These are phyloP conservation scores for Leptinotarsa texana DNA, from an alignment of 1,140 invertebrate species.

Conservation along the genomic window DNA sequence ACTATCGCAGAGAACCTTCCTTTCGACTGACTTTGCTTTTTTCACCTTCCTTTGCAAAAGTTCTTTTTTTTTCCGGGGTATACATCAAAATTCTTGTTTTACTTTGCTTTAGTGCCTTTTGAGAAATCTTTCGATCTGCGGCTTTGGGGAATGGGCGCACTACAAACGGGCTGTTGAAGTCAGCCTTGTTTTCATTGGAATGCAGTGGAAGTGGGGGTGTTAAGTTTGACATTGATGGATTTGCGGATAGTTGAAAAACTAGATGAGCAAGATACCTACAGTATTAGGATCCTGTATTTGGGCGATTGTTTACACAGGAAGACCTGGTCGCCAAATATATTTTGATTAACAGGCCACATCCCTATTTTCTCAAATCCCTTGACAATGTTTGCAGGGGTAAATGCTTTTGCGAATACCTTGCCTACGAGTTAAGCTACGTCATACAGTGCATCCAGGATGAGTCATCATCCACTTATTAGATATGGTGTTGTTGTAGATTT, in stretches of 20 bases:
- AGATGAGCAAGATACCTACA: background rate
- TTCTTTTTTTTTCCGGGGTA: background rate
- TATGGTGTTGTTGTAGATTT: background rate
- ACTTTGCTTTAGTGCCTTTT: background rate
- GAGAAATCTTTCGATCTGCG: background rate
- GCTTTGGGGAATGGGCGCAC: background rate
- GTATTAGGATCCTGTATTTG: background rate
- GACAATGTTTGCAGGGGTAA: background rate
- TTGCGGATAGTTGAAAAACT: background rate
- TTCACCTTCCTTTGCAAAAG: background rate
- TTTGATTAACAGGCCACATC: background rate
- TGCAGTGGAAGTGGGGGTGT: no score
- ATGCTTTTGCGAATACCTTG: background rate
- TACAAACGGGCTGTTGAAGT: constrained; percentile 1
- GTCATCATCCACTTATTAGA: background rate
- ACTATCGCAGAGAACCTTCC: background rate
- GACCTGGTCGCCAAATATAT: background rate
- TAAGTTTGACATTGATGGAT: no score
- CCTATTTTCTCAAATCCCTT: background rate
- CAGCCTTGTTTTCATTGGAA: background rate
- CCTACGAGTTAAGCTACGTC: background rate
- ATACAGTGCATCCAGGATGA: background rate
- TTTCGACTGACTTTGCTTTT: background rate
- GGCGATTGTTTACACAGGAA: background rate
- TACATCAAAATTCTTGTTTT: background rate